phyloP scores from a whole-genome alignment of 64 coral and sea anemone species.

The Acropora yongei region DNA sequence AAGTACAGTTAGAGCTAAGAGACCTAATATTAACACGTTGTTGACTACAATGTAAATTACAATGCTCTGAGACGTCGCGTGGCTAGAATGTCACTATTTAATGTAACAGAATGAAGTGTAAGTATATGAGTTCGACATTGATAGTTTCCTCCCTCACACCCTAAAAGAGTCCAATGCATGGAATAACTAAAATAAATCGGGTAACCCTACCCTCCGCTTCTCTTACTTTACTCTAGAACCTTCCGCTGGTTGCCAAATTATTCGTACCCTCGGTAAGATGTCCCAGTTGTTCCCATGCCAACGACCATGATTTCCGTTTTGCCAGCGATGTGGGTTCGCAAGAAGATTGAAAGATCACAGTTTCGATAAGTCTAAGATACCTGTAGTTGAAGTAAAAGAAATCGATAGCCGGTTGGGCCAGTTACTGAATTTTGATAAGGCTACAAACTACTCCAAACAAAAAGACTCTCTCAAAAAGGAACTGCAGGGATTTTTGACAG shows the following conservation, averaged over 20 bases:
- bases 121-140: no score
- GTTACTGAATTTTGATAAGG: slow-evolving; percentile 24
- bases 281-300: slow-evolving; percentile 24
- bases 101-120: no score
- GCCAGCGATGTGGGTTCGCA: slow-evolving; percentile 9
- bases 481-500: background rate
- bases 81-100: no score
- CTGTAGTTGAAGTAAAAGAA: slow-evolving; percentile 2
- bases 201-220: no score
- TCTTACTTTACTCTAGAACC: no score
- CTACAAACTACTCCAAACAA: slow-evolving; percentile 34
- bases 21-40: no score
- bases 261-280: slow-evolving; percentile 1
- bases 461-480: slow-evolving; percentile 2
- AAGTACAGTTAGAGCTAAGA: background rate
- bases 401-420: slow-evolving; percentile 20
- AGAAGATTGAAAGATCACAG: background rate
- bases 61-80: no score
- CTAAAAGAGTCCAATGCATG: no score
- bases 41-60: no score
- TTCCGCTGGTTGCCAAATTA: slow-evolving; percentile 18
- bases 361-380: no score
- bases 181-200: background rate
- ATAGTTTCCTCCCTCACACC: no score
- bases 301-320: slow-evolving; percentile 47